Percentiles rank a stretch among this genome's conserved stretches.
phyloP scores from a whole-genome alignment of 1,140 invertebrate species.

The Lasioglossum albipes region DNA sequence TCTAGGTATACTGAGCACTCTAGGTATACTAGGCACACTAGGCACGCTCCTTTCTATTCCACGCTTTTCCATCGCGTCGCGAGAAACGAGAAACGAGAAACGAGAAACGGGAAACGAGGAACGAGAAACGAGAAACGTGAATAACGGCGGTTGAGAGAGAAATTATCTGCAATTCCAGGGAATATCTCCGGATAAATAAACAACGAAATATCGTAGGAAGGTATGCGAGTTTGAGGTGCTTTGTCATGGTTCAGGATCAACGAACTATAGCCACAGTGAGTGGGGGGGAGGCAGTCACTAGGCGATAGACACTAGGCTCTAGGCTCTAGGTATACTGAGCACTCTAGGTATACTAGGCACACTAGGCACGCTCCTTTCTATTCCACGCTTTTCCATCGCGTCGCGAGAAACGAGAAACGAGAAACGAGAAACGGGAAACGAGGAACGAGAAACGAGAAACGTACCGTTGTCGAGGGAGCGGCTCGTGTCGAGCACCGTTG shows the following conservation, averaged over 20 bases:
- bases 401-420: too few relatives aligned
- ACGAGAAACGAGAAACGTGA: neutral
- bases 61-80: neutral
- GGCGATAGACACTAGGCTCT: too few relatives aligned
- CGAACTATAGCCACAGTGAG: neutral
- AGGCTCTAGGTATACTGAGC: too few relatives aligned
- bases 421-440: constrained; percentile 13
- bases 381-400: neutral
- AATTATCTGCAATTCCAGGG: too few relatives aligned
- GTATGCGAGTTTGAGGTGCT: neutral
- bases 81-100: neutral
- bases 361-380: neutral
- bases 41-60: neutral
- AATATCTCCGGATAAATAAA: too few relatives aligned
- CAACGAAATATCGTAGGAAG: too few relatives aligned
- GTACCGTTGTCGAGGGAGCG: neutral
- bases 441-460: neutral
- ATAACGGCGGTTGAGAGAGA: too few relatives aligned
- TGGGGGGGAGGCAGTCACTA: too few relatives aligned
- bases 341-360: neutral
- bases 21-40: neutral
- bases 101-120: neutral
- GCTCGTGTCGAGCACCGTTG: constrained; percentile 12
- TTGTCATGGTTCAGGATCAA: neutral
- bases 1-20: too few relatives aligned